phyloP scores from a whole-genome alignment of 2,888 invertebrate species.

The Thecophora atra region DNA sequence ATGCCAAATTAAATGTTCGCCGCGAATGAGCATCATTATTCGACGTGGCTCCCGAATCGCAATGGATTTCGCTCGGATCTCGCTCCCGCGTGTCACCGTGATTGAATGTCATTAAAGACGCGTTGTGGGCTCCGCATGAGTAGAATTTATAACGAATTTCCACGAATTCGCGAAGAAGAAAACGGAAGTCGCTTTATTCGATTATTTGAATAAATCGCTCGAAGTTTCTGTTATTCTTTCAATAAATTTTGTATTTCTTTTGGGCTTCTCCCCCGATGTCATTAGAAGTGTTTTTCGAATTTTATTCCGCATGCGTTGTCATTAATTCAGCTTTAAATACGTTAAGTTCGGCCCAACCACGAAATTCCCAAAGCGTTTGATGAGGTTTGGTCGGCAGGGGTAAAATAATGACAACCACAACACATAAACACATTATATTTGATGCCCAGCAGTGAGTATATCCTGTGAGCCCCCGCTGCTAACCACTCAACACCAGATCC shows the following conservation, averaged over 20 bases:
- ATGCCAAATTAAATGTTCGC: conserved; percentile 26
- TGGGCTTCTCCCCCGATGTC: too few relatives aligned
- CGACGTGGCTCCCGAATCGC: not conserved
- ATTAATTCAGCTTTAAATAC: not conserved
- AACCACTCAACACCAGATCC: too few relatives aligned
- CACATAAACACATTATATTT: conserved; percentile 26
- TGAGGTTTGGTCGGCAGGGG: not conserved
- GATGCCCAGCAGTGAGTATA: not conserved
- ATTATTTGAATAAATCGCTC: too few relatives aligned
- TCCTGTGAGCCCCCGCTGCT: not conserved
- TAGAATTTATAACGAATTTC: not conserved
- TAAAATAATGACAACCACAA: conserved; percentile 11
- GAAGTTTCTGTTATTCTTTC: too few relatives aligned
- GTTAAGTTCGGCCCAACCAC: not conserved
- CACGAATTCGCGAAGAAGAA: not conserved
- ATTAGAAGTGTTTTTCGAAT: too few relatives aligned
- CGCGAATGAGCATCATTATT: conserved; percentile 1
- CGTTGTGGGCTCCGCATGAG: not conserved
- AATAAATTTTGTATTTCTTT: too few relatives aligned
- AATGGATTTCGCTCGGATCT: not conserved
- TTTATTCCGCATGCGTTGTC: not conserved
- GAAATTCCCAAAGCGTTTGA: conserved; percentile 16
- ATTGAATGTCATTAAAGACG: not conserved
- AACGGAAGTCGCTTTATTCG: too few relatives aligned
- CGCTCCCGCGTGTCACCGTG: too few relatives aligned